Base-by-base conservation (phyloP, 1,140 invertebrate species). In the Palaemon carinicauda region DNA sequence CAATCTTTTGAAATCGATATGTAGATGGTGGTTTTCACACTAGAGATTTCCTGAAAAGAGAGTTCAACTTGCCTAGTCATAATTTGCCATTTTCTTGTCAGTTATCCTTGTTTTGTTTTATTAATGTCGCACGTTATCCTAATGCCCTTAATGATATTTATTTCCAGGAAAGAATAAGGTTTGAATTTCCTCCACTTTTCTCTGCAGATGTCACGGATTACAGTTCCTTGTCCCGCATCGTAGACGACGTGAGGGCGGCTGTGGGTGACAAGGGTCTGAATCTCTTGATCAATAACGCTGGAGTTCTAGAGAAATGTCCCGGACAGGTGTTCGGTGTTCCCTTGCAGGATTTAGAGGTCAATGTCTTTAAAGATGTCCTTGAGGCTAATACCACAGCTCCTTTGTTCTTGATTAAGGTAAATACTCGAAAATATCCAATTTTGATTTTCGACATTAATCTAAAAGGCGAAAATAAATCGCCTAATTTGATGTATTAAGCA, bases 201-300 rank as follows among this genome's bases (percentile, higher is more conserved):
- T 31, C n/a, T 21, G 1, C 65, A 69, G 65, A 69, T 31, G 65
- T 69, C 3, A 31, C 29, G 31, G 83, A 79, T 52, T 80, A 86
- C 65, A 17, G 54, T 17, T 31, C 41, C 51, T 78, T 86, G 51
- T 50, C 83, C 0, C 31, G 77, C 15, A 17, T 86, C 27, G 77
- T 56, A n/a, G 51, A 54, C 15, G 65, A 86, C 27, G 77, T 86
- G 12, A n/a, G 24, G 17, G 65, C 19, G 10, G 75, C 60, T 0
- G 83, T 86, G 33, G 83, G 83, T 12, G 19, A 15, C 7, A 7
- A 7, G 0, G 83, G 83, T 0, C 79, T 92, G 12, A 90, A 91
- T 88, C 75, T 92, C 53, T 85, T 92, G 31, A 90, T 92, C 79
- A 92, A 92, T 89, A 92, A 92, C 89, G 91, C 91, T 73, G 91